A percentile compares a stretch with the other conserved stretches of the same genome.
Conservation (phyloP, 2,888 invertebrate genomes). For the Acleris cristana region DNA sequence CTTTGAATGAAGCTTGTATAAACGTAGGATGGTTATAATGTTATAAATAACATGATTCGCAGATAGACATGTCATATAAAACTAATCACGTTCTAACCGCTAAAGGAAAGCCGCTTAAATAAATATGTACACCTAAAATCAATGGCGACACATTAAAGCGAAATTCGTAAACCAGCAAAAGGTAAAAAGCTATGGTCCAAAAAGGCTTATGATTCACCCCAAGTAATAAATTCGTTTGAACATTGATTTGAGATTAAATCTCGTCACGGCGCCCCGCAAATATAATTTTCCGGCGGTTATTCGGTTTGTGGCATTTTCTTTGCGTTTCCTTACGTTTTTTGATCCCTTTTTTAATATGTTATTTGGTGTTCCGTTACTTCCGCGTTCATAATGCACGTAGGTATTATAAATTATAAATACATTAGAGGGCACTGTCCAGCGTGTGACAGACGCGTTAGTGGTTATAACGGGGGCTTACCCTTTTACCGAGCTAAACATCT, state of each 20-base stretch:
- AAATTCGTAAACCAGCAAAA: slow-evolving; percentile 2
- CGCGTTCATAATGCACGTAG: background rate
- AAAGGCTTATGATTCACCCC: slow-evolving; percentile 12
- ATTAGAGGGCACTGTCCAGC: slow-evolving; percentile 24
- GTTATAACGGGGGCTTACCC: slow-evolving; percentile 16
- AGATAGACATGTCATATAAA: background rate
- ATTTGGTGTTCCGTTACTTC: too few relatives aligned
- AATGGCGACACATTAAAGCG: too few relatives aligned
- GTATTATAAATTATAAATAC: slow-evolving; percentile 27
- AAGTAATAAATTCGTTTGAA: slow-evolving; percentile 30
- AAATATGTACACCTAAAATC: too few relatives aligned
- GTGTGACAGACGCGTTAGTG: slow-evolving; percentile 4
- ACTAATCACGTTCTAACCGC: background rate
- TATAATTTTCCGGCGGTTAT: slow-evolving; percentile 29
- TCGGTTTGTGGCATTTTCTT: slow-evolving; percentile 9
- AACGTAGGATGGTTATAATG: background rate
- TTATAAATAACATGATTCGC: background rate
- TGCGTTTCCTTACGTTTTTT: background rate
- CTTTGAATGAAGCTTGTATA: background rate
- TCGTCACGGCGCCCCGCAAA: slow-evolving; percentile 26
- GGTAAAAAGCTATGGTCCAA: slow-evolving; percentile 5
- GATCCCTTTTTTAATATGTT: too few relatives aligned
- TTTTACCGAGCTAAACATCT: slow-evolving; percentile 16
- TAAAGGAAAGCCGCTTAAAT: slow-evolving; percentile 7
- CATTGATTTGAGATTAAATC: slow-evolving; percentile 36